Conservation (phyloP, 2,113 vertebrate genomes). For the Misgurnus anguillicaudatus region DNA sequence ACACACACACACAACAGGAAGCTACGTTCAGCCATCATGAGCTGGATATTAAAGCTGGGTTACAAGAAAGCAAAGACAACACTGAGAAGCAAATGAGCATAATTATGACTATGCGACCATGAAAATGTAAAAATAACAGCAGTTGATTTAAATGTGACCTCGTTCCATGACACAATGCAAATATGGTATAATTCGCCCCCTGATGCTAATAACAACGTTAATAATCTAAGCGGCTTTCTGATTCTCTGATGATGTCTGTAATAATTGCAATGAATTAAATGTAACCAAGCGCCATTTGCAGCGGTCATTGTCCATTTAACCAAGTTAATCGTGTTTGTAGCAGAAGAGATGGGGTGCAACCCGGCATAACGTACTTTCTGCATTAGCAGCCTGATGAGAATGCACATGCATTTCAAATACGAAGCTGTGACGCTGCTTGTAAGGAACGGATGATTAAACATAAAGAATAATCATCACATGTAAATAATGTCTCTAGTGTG, state of each 20-base stretch:
- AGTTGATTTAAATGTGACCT: neutral
- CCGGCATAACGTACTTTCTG: neutral
- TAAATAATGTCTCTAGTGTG: neutral
- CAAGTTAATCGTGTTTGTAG: conserved; percentile 44
- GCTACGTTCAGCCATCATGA: conserved; percentile 2
- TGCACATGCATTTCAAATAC: neutral
- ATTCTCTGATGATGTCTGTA: conserved; percentile 53
- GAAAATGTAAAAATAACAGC: neutral
- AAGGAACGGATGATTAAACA: neutral
- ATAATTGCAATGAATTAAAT: conserved; percentile 54
- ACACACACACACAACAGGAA: conserved; percentile 4
- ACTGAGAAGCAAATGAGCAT: neutral
- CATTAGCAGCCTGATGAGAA: neutral
- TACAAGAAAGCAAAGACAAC: conserved; percentile 11
- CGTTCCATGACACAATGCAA: conserved; percentile 3
- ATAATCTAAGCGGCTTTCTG: conserved; percentile 48
- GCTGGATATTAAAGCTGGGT: neutral
- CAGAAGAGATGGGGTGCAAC: neutral
- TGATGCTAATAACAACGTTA: conserved; percentile 50
- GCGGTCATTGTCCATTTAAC: conserved; percentile 50
- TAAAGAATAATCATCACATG: neutral
- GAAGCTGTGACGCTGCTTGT: neutral
- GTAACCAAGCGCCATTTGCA: conserved; percentile 25
- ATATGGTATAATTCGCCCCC: neutral
- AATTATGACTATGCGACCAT: neutral